Evolutionary conservation across 2,797 vertebrate species (phyloP).

Genomic region (Eupleurogrammus muticus): DNA sequence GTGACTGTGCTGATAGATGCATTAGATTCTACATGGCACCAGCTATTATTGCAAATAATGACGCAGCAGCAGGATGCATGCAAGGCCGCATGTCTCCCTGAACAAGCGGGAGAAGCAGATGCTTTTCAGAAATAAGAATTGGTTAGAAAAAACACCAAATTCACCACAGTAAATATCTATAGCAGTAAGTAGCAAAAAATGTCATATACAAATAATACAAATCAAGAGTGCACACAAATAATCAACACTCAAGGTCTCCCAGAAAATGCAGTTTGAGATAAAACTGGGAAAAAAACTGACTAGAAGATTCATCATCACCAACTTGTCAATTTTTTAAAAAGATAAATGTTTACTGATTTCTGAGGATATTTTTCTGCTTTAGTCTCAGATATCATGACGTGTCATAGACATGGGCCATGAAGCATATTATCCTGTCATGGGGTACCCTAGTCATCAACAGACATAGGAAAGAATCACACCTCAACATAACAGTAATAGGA

Average conservation of each 20-base stretch:
- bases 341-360: too few species aligned
- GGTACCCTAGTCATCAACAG: too few species aligned
- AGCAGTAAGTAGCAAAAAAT: background rate
- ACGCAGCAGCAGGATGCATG: slow-evolving; percentile 2
- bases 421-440: too few species aligned
- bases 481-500: too few species aligned
- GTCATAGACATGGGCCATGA: too few species aligned
- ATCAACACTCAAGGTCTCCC: background rate
- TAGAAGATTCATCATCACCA: too few species aligned
- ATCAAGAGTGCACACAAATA: background rate
- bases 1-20: background rate
- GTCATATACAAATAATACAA: too few species aligned
- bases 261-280: background rate
- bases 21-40: background rate
- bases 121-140: slow-evolving; percentile 3
- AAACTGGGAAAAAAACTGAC: too few species aligned
- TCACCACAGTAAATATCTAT: background rate
- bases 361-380: too few species aligned
- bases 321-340: too few species aligned
- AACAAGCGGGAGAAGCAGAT: background rate
- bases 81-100: background rate
- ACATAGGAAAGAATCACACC: too few species aligned
- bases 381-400: too few species aligned
- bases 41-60: slow-evolving; percentile 2
- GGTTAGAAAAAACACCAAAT: background rate